phyloP scores from a whole-genome alignment of 2,888 invertebrate genomes.

The Epirrhoe tristata region DNA sequence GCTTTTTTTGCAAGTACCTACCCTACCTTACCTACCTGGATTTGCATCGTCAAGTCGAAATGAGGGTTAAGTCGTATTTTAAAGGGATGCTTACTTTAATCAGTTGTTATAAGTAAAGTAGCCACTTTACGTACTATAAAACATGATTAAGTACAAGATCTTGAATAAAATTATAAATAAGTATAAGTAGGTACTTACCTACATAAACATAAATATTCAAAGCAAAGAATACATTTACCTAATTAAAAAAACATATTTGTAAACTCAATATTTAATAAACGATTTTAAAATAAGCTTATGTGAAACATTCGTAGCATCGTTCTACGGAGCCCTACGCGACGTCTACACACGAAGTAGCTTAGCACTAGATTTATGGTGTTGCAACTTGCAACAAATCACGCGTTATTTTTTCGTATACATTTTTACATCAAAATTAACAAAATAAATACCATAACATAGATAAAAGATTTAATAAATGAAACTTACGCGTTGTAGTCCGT shows the following conservation, averaged over 20 bases:
- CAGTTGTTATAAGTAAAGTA: slow-evolving; percentile 3
- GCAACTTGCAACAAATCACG: neutral
- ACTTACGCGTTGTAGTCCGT: slow-evolving; percentile 37
- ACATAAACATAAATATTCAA: too few species aligned
- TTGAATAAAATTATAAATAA: too few species aligned
- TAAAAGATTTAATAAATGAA: slow-evolving; percentile 1
- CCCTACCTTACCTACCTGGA: too few species aligned
- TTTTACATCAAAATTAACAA: neutral
- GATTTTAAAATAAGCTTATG: neutral
- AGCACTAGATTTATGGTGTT: neutral
- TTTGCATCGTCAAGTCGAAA: slow-evolving; percentile 34
- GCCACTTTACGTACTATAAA: neutral
- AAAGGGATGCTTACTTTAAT: slow-evolving; percentile 29
- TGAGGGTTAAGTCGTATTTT: slow-evolving; percentile 35
- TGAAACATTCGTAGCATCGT: neutral
- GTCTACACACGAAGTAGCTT: neutral
- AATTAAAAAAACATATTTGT: too few species aligned
- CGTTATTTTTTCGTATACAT: neutral
- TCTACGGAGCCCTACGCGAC: neutral
- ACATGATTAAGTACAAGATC: neutral
- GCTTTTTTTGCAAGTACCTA: slow-evolving; percentile 14
- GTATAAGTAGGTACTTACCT: too few species aligned
- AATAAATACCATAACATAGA: slow-evolving; percentile 3
- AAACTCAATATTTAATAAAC: neutral
- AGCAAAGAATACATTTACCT: too few species aligned